These are phyloP conservation scores for Eospalax fontanierii DNA, from an alignment of 2,797 vertebrate species.

Conservation along the genomic window DNA sequence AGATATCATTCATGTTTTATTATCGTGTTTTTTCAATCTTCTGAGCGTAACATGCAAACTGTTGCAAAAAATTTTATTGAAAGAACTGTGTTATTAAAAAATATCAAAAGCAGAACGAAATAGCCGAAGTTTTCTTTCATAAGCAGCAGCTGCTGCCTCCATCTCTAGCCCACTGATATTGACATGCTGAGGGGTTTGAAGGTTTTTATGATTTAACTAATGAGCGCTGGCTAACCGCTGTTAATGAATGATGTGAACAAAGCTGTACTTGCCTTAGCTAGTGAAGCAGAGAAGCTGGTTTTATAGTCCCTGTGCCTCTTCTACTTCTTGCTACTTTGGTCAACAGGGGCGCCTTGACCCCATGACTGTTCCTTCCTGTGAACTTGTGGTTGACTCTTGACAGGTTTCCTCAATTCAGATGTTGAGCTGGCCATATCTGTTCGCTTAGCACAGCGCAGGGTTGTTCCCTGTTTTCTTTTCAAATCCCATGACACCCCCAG, in stretches of 20 bases:
- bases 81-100: not conserved
- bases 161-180: not conserved
- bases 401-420: not conserved
- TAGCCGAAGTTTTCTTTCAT: not conserved
- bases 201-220: not conserved
- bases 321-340: not conserved
- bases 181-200: not conserved
- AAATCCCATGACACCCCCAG: not conserved
- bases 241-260: not conserved
- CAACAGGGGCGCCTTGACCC: not conserved
- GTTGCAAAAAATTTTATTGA: not conserved
- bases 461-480: slow-evolving; percentile 1
- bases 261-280: not conserved
- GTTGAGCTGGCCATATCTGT: not conserved
- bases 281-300: not conserved
- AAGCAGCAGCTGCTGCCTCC: not conserved
- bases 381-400: not conserved
- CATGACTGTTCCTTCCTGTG: not conserved
- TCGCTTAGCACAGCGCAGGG: not conserved
- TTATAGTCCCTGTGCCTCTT: not conserved
- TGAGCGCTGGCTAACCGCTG: not conserved
- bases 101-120: not conserved
- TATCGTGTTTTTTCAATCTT: not conserved
- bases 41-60: not conserved
- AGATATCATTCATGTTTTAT: not conserved